These are phyloP conservation scores for Lepidothrix coronata DNA, from an alignment of 2,113 vertebrate species.

Conservation along the genomic window DNA sequence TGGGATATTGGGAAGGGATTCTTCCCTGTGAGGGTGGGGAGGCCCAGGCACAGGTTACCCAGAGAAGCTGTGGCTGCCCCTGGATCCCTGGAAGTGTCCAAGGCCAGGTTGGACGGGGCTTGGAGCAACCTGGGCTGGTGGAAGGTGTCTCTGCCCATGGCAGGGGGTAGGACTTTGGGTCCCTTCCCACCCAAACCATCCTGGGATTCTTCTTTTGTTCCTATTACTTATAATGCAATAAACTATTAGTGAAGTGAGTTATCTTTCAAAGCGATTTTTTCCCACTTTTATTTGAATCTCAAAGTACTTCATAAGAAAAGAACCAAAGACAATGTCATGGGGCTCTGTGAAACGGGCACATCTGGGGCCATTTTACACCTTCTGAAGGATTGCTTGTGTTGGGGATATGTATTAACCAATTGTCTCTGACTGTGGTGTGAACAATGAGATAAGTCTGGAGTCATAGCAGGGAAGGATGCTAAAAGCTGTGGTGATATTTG, in stretches of 20 bases:
- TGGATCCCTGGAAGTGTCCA: not conserved
- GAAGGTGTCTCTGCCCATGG: not conserved
- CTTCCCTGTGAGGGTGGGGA: fast-evolving
- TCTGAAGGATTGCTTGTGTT: not conserved
- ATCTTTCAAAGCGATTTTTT: not conserved
- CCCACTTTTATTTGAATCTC: not conserved
- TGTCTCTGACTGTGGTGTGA: not conserved
- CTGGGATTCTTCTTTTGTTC: not conserved
- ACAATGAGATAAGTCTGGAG: not conserved
- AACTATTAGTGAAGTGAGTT: not conserved
- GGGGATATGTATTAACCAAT: not conserved
- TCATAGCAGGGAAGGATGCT: not conserved
- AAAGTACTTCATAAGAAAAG: not conserved
- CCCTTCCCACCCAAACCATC: not conserved
- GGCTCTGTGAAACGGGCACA: not conserved
- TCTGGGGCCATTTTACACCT: not conserved
- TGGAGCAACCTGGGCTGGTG: fast-evolving
- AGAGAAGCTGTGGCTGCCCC: not conserved
- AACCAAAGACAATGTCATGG: not conserved
- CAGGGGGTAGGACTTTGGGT: not conserved
- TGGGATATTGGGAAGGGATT: not conserved
- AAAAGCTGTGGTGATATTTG: not conserved
- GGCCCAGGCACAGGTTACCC: not conserved
- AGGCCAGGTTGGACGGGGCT: fast-evolving
- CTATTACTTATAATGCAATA: not conserved